Evolutionary conservation across 2,113 vertebrate genomes (phyloP), one percentile per base, ranked within the genome.

Genomic region (Gambusia affinis): DNA sequence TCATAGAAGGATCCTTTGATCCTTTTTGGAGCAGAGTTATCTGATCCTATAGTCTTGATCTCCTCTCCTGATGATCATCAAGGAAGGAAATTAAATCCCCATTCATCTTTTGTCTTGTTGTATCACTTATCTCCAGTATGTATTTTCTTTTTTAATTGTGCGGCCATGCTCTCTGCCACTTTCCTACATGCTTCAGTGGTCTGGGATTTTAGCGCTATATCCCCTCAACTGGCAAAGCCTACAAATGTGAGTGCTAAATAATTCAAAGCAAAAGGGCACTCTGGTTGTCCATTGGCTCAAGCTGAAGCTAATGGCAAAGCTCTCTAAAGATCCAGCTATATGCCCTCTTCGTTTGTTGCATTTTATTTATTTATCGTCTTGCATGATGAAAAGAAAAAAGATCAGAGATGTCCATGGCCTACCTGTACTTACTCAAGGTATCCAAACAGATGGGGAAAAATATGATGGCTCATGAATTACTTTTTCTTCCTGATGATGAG

Each of bases 201-300:
- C 83, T 75, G 64, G 69, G 83, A 79, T 85, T 57, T 85, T 82
- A 78, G 64, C 73, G 70, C 74, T 80, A 80, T 73, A 79, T 85
- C 84, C 75, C 63, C 74, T 39, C 35, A 29, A 82, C 79, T 77
- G 70, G 64, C 61, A 87, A 72, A 81, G 70, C 73, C 76, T 72
- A 84, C 76, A 73, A 84, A 73, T 84, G 81, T 64, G 78, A 76
- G 76, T 71, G 73, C 72, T 92, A 85, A 92, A 91, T 91, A 85
- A 89, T 91, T 89, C 44, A 70, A 27, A 65, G 72, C 87, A 80
- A 87, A 69, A 85, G 85, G 64, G 79, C 42, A 3, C 72, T 84
- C 62, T 79, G 60, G 65, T 75, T 66, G 73, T 83, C 60, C 80
- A 67, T 66, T 29, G 68, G 68, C 78, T 80, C 65, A 63, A 33